A percentile compares a stretch with the other conserved stretches of the same genome.
phyloP scores from a whole-genome alignment of 2,113 vertebrate genomes.

The Trochalopteron elliotii region DNA sequence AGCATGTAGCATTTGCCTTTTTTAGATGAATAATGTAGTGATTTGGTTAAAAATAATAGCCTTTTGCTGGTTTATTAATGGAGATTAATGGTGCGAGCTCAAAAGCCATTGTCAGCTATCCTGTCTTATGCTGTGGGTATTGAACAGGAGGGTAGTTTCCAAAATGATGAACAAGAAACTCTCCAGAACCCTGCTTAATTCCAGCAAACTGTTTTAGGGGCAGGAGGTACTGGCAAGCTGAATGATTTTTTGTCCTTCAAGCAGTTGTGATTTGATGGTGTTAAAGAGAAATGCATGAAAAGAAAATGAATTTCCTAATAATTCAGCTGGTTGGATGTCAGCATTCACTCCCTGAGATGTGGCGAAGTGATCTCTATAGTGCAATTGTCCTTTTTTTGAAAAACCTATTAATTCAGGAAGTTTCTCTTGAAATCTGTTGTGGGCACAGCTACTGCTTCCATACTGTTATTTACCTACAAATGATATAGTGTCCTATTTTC shows the following conservation, averaged over 20 bases:
- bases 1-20: not conserved
- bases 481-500: not conserved
- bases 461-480: not conserved
- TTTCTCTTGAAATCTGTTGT: not conserved
- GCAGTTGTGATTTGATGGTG: not conserved
- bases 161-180: not conserved
- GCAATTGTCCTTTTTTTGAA: not conserved
- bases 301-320: not conserved
- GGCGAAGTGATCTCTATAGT: not conserved
- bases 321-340: not conserved
- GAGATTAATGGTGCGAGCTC: not conserved
- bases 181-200: not conserved
- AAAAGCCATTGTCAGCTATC: not conserved
- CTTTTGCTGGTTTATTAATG: not conserved
- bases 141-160: not conserved
- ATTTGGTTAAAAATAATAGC: not conserved
- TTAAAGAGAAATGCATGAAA: not conserved
- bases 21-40: not conserved
- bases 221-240: not conserved
- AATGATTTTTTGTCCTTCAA: not conserved
- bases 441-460: not conserved
- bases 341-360: not conserved
- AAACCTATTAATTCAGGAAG: not conserved
- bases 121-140: rapidly evolving
- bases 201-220: not conserved